Conservation (phyloP, 2,797 vertebrate genomes). For the Psittacula echo region DNA sequence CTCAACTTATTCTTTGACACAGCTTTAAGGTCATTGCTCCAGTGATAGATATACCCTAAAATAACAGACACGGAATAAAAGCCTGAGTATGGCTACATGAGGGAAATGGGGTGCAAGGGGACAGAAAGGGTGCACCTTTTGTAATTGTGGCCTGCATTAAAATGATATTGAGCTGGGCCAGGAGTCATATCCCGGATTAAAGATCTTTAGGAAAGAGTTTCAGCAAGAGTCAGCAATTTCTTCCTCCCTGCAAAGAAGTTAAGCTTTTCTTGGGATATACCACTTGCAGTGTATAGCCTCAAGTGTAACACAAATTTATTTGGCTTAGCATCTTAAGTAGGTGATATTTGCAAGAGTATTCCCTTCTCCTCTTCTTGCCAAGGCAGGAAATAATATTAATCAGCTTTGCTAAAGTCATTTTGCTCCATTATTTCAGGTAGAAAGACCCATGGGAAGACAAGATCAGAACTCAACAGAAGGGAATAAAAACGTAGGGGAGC, state of each 20-base stretch:
- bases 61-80: not conserved
- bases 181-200: not conserved
- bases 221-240: not conserved
- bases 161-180: not conserved
- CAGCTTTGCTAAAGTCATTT: conserved; percentile 40
- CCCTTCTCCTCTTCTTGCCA: conserved; percentile 16
- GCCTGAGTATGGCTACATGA: not conserved
- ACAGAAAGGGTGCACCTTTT: not conserved
- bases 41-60: not conserved
- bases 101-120: not conserved
- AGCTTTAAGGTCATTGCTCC: not conserved
- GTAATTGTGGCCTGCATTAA: not conserved
- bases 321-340: conserved; percentile 55
- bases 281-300: conserved; percentile 28
- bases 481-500: not conserved
- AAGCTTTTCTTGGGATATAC: conserved; percentile 8
- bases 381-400: conserved; percentile 55
- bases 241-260: not conserved
- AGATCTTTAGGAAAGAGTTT: conserved; percentile 14
- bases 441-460: not conserved
- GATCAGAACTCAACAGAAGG: conserved; percentile 9
- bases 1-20: not conserved
- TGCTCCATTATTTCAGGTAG: conserved; percentile 33
- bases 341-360: conserved; percentile 47
- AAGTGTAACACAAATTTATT: conserved; percentile 36